Base-by-base conservation (phyloP, 2,888 invertebrate genomes). In the Cataglyphis rosenhaueri region DNA sequence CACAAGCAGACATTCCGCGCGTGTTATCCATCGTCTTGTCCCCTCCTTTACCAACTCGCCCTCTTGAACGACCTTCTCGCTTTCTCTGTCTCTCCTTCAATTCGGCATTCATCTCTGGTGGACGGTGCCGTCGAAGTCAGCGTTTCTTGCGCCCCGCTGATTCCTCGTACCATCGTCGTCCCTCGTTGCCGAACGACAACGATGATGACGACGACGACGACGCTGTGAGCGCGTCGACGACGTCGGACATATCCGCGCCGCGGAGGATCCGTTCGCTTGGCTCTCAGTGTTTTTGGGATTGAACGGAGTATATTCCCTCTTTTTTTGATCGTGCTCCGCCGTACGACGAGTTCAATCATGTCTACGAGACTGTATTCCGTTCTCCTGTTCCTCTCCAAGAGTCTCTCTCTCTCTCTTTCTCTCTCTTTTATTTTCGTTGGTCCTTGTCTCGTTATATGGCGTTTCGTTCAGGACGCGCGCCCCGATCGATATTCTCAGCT, bases 61-160 rank as follows among this genome's bases (percentile, higher is more conserved):
- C 48, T 57, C n/a, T 18, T n/a, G 32, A 29, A 18, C 75, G 61
- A 55, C 18, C 52, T 29, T 32, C 41, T 61, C 38, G 25, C 32
- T 75, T 38, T 79, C 48, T 61, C 44, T 38, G 61, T 64, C 65
- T 76, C 76, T 57, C 62, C 10, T 55, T 29, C 66, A 29, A 41
- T 38, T 15, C 52, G 15, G n/a, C 38, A 32, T 70, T 61, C 35
- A 85, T 86, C 86, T 82, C 86, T 82, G 85, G 21, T 66, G 84
- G 66, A 86, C 86, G 81, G 84, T 82, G 84, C 82, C 52, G 52
- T 82, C 82, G 75, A 78, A 84, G 87, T 89, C 88, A 87, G 87
- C 86, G 84, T 87, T 90, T 91, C 88, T 87, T 87, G 84, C 84
- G 83, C 76, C 88, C 88, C 85, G 91, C 83, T 88, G 88, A 86